A percentile compares a stretch with the other conserved stretches of the same genome.
Evolutionary conservation across 23 tunicate genomes (phyloP).

Genomic region (Botrylloides violaceus): DNA sequence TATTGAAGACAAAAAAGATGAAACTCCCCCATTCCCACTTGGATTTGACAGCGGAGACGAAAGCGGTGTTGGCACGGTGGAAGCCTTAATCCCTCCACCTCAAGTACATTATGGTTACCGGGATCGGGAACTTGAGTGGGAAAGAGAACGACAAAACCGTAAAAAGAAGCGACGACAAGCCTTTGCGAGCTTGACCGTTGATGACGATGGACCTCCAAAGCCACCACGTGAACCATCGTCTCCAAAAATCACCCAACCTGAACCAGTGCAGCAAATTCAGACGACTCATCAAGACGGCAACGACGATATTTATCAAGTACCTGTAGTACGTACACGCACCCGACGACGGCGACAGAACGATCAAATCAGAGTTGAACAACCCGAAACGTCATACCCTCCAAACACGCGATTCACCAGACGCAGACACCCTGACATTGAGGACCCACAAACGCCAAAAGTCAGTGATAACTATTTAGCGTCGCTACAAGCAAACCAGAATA

Average conservation of each 20-base stretch:
- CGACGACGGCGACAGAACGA: neutral
- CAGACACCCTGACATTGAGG: conserved; percentile 3
- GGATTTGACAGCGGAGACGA: conserved; percentile 16
- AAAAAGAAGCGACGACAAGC: conserved; percentile 5
- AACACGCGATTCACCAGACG: conserved; percentile 16
- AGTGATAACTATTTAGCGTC: conserved; percentile 11
- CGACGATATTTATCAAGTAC: neutral
- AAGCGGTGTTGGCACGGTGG: conserved; percentile 23
- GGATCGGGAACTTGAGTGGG: conserved; percentile 32
- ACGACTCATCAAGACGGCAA: neutral
- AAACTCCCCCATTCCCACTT: conserved; percentile 18
- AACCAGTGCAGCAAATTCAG: neutral
- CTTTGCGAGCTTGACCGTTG: neutral
- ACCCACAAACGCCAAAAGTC: neutral
- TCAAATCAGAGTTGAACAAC: neutral
- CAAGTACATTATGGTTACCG: conserved; percentile 1
- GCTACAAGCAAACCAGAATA: neutral
- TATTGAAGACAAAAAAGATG: conserved; percentile 9
- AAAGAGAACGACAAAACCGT: conserved; percentile 15
- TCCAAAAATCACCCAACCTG: neutral
- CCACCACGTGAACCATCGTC: neutral
- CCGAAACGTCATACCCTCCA: conserved; percentile 18
- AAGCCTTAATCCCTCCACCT: conserved; percentile 4
- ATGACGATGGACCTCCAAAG: neutral
- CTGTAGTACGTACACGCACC: neutral